Evolutionary conservation across 2,888 invertebrate species (phyloP), one percentile per base, ranked within the genome.

Genomic region (Euzetes globulus): DNA sequence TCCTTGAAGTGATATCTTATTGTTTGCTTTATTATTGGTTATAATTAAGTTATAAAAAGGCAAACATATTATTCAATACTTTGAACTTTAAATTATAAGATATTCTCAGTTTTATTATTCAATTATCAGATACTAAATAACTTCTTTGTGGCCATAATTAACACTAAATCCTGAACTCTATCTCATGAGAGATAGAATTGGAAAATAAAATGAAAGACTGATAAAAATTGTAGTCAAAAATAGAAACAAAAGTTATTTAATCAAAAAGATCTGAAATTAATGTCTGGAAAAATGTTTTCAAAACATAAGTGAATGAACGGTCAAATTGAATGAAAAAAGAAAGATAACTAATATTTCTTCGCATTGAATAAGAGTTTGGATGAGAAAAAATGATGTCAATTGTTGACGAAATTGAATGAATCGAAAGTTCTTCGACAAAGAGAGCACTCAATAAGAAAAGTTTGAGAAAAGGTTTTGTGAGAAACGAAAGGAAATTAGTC

Each of bases 1-100:
- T 55, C 55, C 55, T 55, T 55, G 55, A 55, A 17, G 55, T 55
- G 55, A 55, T 55, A 55, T 55, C 22, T 55, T 55, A 55, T 55
- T 55, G 19, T 55, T 55, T 55, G 25, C 41, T 41, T 22, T 55
- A 55, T 55, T 55, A 55, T 55, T 55, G 19, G 55, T n/a, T 50
- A 50, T 22, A 55, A 55, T 55, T 55, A 22, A 55, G 25, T 55
- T 55, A 55, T 55, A 55, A 55, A 55, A 50, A n/a, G 19, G n/a
- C 19, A 9, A 50, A 50, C 41, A 41, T 41, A 41, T 41, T 41
- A 41, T 41, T 41, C 41, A 41, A 9, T 13, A 13, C 41, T 41
- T n/a, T 41, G 41, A 41, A 41, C 41, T 41, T 41, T 41, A 41
- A 41, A 41, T 41, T 41, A 41, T 41, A 41, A 41, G 41, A 41